phyloP scores from a whole-genome alignment of 1,140 invertebrate species.

The Lordiphosa mommai region DNA sequence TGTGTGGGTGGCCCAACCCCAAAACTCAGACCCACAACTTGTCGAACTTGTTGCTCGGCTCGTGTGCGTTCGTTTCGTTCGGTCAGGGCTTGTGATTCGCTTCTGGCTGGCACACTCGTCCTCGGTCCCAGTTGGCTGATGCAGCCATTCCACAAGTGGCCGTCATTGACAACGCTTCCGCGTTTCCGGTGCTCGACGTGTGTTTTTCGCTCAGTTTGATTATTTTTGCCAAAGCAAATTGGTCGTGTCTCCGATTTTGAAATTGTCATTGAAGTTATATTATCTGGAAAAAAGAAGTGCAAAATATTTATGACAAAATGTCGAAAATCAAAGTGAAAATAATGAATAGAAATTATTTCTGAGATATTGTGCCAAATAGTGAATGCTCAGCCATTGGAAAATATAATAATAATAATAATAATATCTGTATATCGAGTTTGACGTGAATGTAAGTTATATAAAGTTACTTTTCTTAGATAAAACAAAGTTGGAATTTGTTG shows the following conservation, averaged over 20 bases:
- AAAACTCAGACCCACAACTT: not conserved
- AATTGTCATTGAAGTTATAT: not conserved
- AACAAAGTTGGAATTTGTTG: too few species aligned
- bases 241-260: slow-evolving; percentile 16
- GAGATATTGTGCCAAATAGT: slow-evolving; percentile 9
- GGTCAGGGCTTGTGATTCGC: slow-evolving; percentile 59
- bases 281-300: not conserved
- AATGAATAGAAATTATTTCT: slow-evolving; percentile 18
- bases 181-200: slow-evolving; percentile 63
- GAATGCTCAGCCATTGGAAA: not conserved
- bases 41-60: slow-evolving; percentile 40
- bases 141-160: slow-evolving; percentile 74
- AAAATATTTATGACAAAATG: not conserved
- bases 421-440: slow-evolving; percentile 20
- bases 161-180: slow-evolving; percentile 56
- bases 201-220: slow-evolving; percentile 40
- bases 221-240: slow-evolving; percentile 38
- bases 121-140: slow-evolving; percentile 26
- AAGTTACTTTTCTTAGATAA: too few species aligned
- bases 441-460: slow-evolving; percentile 35
- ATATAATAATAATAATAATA: not conserved
- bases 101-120: slow-evolving; percentile 29
- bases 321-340: slow-evolving; percentile 13
- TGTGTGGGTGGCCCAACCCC: slow-evolving; percentile 48
- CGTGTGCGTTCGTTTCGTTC: slow-evolving; percentile 6